Conservation (phyloP, 2,113 vertebrate species). For the Neopipo cinnamomea region DNA sequence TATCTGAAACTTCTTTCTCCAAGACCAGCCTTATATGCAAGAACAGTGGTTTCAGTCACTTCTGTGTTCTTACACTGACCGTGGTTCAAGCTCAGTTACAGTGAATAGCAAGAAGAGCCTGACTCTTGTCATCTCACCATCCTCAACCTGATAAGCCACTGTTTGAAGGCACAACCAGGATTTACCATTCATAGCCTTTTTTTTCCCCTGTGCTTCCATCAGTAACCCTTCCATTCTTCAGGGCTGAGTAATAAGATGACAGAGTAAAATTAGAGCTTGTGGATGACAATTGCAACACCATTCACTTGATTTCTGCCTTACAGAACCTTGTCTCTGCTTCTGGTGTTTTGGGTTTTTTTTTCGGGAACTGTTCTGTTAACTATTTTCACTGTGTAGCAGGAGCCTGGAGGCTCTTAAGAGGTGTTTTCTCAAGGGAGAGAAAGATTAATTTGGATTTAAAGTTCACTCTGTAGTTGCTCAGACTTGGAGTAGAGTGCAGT, state of each 20-base stretch:
- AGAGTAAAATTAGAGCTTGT: background rate
- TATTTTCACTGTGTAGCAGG: background rate
- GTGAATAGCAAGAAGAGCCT: background rate
- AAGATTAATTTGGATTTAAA: background rate
- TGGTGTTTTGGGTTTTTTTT: background rate
- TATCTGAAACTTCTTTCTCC: background rate
- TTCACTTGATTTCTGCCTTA: background rate
- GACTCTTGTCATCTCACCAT: background rate
- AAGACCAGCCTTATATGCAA: background rate
- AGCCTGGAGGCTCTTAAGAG: background rate
- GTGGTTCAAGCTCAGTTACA: background rate
- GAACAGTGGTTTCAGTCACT: background rate
- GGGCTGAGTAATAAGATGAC: background rate
- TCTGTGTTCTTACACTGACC: background rate
- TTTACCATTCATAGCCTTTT: background rate
- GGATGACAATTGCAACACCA: background rate
- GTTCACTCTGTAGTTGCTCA: background rate
- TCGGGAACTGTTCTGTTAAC: background rate
- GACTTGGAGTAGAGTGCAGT: background rate
- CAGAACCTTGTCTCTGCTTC: background rate
- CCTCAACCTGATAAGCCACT: background rate
- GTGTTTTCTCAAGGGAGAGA: background rate
- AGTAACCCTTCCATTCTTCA: background rate
- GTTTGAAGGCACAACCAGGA: background rate
- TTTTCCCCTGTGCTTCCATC: fast-evolving